Base-by-base conservation (phyloP, 2,888 invertebrate species). In the Athalia rosae region DNA sequence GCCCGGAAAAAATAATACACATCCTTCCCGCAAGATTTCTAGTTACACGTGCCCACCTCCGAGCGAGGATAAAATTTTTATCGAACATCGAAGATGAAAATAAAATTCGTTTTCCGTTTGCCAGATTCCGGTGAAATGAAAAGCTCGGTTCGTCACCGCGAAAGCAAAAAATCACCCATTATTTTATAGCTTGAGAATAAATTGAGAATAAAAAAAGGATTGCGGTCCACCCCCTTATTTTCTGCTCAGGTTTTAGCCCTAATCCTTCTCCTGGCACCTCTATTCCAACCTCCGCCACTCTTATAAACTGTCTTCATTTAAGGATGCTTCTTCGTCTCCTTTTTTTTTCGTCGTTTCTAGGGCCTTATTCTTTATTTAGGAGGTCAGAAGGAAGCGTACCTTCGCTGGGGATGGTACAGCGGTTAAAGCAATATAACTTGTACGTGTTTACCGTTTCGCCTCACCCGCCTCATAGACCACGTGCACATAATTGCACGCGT, bases 401-500 rank as follows among this genome's bases (percentile, higher is more conserved):
- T 74, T 74, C 41, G 45, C 61, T 15, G 4, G 74, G 48, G 62
- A 15, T 13, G 48, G 74, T 61, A 48, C 62, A 61, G 62, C 74
- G 50, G 74, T 74, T 62, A 41, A 74, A n/a, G 74, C 61, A 74
- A 74, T 74, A 74, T 74, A 74, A 74, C 74, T 74, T 74, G 61
- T 74, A 74, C 74, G 74, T 74, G 74, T 74, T 74, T 74, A 74
- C 74, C 61, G 74, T 74, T 74, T 43, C 48, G 74, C 48, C 41
- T 48, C 9, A 73, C 59, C 73, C 73, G 28, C 28, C 28, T 28
- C 28, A 15, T 4, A 6, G 9, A 15, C 47, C 28, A 61, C n/a
- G 8, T 8, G 7, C 48, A 50, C 9, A 41, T 41, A 28, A 3
- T 8, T n/a, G 61, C 43, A 48, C 15, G 66, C 48, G 13, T 48